Evolutionary conservation across 2,888 invertebrate genomes (phyloP).

Genomic region (Lomographa bimaculata): DNA sequence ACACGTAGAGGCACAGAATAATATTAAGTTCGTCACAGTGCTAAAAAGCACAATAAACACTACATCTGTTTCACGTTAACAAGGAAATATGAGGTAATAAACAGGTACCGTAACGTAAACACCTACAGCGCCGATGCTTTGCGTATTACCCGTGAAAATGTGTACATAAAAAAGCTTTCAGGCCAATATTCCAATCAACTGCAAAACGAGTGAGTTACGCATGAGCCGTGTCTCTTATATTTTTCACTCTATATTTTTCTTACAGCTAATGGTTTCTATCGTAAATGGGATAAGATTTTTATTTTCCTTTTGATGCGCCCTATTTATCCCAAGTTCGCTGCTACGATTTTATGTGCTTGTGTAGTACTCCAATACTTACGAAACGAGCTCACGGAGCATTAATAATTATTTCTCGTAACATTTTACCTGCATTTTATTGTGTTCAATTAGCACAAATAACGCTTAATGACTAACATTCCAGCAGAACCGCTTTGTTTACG

Average conservation of each 20-base stretch:
- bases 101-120: slow-evolving; percentile 44
- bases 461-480: slow-evolving; percentile 1
- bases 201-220: slow-evolving; percentile 54
- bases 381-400: slow-evolving; percentile 43
- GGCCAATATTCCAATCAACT: slow-evolving; percentile 61
- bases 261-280: slow-evolving; percentile 60
- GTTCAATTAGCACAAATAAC: slow-evolving; percentile 32
- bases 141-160: slow-evolving; percentile 53
- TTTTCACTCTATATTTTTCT: slow-evolving; percentile 58
- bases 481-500: slow-evolving; percentile 13
- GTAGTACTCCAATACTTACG: slow-evolving; percentile 41
- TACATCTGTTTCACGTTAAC: slow-evolving; percentile 28
- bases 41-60: slow-evolving; percentile 32
- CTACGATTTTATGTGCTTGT: slow-evolving; percentile 51
- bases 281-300: slow-evolving; percentile 67
- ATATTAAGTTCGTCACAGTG: slow-evolving; percentile 23
- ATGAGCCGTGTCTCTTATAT: slow-evolving; percentile 55
- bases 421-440: slow-evolving; percentile 38
- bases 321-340: slow-evolving; percentile 52
- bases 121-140: slow-evolving; percentile 46
- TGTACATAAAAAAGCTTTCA: slow-evolving; percentile 68
- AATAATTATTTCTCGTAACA: slow-evolving; percentile 28
- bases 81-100: slow-evolving; percentile 43
- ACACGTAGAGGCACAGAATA: slow-evolving; percentile 7
- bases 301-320: slow-evolving; percentile 64